A percentile compares a stretch with the other conserved stretches of the same genome.
phyloP scores from a whole-genome alignment of 2,888 invertebrate genomes.

The Trichopoda pennipes region DNA sequence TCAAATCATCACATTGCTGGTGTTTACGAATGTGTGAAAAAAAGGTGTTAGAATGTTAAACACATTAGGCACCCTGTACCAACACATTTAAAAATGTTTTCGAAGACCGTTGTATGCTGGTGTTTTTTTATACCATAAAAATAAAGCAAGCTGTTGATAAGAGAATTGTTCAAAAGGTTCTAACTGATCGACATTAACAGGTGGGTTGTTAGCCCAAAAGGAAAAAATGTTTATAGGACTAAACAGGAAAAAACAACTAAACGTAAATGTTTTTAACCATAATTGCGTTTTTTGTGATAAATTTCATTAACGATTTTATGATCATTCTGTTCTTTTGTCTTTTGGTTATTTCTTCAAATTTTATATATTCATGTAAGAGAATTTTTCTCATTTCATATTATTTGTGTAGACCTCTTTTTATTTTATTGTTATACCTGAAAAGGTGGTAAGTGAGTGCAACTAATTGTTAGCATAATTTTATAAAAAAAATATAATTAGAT shows the following conservation, averaged over 20 bases:
- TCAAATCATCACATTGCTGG: slow-evolving; percentile 5
- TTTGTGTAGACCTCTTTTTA: not conserved
- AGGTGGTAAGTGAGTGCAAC: no score
- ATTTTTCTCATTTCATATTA: slow-evolving; percentile 24
- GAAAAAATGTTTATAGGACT: slow-evolving; percentile 16
- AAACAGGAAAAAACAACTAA: not conserved
- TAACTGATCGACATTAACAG: slow-evolving; percentile 42
- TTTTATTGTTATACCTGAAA: not conserved
- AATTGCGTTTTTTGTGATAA: slow-evolving; percentile 62
- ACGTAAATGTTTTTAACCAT: slow-evolving; percentile 24
- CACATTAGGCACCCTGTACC: slow-evolving; percentile 18
- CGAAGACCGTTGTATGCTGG: slow-evolving; percentile 44
- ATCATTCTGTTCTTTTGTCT: slow-evolving; percentile 42
- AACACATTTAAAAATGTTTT: not conserved
- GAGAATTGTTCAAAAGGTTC: slow-evolving; percentile 50
- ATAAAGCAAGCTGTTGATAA: slow-evolving; percentile 65
- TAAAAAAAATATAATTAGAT: no score
- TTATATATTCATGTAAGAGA: slow-evolving; percentile 57
- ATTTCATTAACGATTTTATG: slow-evolving; percentile 59
- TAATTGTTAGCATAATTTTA: no score
- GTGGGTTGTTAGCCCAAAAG: slow-evolving; percentile 47
- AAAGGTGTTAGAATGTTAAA: slow-evolving; percentile 67
- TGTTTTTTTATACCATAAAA: slow-evolving; percentile 46
- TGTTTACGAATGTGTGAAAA: slow-evolving; percentile 35
- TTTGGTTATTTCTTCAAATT: slow-evolving; percentile 22